Base-by-base conservation (phyloP, 2,888 invertebrate genomes). In the Lasioglossum marginatum region DNA sequence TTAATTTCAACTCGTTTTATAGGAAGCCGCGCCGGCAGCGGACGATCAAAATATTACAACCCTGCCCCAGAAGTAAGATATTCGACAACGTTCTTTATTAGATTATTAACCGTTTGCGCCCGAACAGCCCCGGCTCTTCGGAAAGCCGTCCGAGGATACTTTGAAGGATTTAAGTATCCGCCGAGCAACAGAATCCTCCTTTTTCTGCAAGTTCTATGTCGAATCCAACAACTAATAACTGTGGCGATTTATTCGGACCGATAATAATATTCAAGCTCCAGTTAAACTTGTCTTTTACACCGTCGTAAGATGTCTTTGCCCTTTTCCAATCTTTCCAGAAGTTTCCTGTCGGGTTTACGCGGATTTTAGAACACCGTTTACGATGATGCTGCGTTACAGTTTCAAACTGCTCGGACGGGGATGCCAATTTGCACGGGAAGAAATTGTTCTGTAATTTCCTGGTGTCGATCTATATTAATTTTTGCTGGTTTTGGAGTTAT, bases 1-100 rank as follows among this genome's bases (percentile, higher is more conserved):
- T 63, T 76, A 76, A 63, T 76, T 76, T 45, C 43, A n/a, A 63
- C 63, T 45, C 31, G 63, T 63, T 76, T 76, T 45, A 63, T 45
- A 43, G 40, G n/a, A 27, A 8, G 40, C 60, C 75, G 2, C 14
- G 60, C 60, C 27, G 60, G 10, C 63, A 31, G 19, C 43, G 5
- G 60, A 19, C 63, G 27, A 19, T 45, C 43, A 27, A 27, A n/a
- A 5, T 40, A 57, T 31, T 75, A 31, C n/a, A 48, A 1, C 12
- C n/a, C 4, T 31, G 48, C 5, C 48, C 0, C 12, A 27, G n/a
- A 71, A 57, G 68, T 37, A 77, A 57, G 57, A 27, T 40, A 57
- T 75, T 75, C 60, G 60, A 75, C 60, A 19, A 43, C 75, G 60
- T 60, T 75, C 23, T 60, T 60, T 60, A 75, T 75, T 40, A 40